These are phyloP conservation scores for Drosophila ochracea DNA, from an alignment of 2,888 invertebrate species.

Conservation along the genomic window DNA sequence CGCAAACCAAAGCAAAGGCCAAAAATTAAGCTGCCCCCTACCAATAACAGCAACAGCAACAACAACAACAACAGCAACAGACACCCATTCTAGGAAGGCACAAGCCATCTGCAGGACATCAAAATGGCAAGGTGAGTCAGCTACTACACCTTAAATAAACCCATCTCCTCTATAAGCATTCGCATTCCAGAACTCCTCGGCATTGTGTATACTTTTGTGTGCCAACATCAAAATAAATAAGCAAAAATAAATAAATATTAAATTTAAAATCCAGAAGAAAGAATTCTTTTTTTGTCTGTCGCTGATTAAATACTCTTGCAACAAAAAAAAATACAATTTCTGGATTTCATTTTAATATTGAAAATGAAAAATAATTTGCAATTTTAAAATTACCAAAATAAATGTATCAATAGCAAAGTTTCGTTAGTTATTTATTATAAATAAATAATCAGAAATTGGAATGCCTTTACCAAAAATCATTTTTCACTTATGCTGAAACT, in stretches of 20 bases:
- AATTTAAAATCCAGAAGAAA: background rate
- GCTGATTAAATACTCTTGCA: conserved; percentile 10
- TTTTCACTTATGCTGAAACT: too few species aligned
- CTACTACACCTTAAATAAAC: background rate
- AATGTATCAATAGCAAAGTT: background rate
- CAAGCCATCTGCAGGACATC: conserved; percentile 38
- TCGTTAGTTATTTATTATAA: background rate
- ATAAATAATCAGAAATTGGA: background rate
- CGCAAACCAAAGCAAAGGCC: conserved; percentile 31
- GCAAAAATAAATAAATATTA: background rate
- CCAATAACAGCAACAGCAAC: background rate
- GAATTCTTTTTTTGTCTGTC: background rate
- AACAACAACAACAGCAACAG: background rate
- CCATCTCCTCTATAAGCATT: background rate
- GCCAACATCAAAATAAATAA: conserved; percentile 15
- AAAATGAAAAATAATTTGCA: background rate
- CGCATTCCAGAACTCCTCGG: background rate
- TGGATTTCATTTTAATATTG: background rate
- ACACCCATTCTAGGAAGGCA: background rate
- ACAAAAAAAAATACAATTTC: background rate
- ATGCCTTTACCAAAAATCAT: too few species aligned
- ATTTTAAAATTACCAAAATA: background rate
- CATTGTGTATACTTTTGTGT: conserved; percentile 8
- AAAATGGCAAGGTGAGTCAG: conserved; percentile 60
- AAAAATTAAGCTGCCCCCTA: conserved; percentile 33